These are phyloP conservation scores for Melanotaenia maccullochi DNA, from an alignment of 2,797 vertebrate genomes.

Conservation along the genomic window DNA sequence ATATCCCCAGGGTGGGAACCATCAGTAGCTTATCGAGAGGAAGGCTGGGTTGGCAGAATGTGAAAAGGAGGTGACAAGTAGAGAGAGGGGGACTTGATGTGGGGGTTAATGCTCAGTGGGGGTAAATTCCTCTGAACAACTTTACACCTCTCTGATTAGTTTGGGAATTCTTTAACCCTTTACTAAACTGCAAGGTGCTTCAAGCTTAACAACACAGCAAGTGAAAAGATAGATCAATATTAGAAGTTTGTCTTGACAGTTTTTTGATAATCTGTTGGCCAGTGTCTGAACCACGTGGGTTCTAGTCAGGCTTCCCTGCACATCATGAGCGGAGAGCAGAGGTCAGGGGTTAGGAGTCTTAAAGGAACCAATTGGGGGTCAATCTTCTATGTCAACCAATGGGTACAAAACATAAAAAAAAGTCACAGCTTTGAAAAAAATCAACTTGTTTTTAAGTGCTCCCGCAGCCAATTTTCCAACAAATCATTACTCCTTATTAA, in stretches of 20 bases:
- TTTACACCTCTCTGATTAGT: slow-evolving; percentile 46
- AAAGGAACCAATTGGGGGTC: slow-evolving; percentile 35
- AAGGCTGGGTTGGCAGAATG: slow-evolving; percentile 13
- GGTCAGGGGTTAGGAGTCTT: slow-evolving; percentile 61
- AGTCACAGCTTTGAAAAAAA: slow-evolving; percentile 19
- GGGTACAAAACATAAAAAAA: slow-evolving; percentile 35
- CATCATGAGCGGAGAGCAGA: slow-evolving; percentile 40
- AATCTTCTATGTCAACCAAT: slow-evolving; percentile 57
- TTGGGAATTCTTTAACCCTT: slow-evolving; percentile 63
- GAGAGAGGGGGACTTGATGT: slow-evolving; percentile 12
- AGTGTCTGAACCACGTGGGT: slow-evolving; percentile 21
- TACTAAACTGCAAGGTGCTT: slow-evolving; percentile 15
- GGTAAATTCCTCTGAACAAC: slow-evolving; percentile 62
- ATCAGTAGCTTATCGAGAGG: slow-evolving; percentile 1
- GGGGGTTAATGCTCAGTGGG: slow-evolving; percentile 44
- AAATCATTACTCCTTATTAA: not conserved
- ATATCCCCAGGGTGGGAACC: slow-evolving; percentile 5
- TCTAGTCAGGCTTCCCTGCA: slow-evolving; percentile 40
- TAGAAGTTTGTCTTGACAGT: slow-evolving; percentile 15
- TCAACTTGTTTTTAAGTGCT: not conserved
- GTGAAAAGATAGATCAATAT: slow-evolving; percentile 24
- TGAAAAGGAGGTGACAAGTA: slow-evolving; percentile 40
- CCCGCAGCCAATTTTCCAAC: not conserved
- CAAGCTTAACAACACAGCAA: slow-evolving; percentile 3
- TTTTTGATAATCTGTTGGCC: slow-evolving; percentile 19